These are phyloP conservation scores for Caenorhabditis sp. DNA, from an alignment of 2,888 invertebrate species.

Conservation along the genomic window DNA sequence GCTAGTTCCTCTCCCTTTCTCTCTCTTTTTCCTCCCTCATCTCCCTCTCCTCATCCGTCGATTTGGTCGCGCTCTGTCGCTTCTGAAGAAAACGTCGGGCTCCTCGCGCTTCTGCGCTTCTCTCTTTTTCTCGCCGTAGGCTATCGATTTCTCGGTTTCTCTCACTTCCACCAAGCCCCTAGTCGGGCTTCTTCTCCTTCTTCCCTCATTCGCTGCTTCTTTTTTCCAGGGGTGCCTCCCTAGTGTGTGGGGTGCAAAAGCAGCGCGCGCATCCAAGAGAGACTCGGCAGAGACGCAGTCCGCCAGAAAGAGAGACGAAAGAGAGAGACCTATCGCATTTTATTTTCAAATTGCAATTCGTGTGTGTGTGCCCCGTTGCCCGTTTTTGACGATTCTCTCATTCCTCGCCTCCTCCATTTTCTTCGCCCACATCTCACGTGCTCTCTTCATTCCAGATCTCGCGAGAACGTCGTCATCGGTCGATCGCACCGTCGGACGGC, in stretches of 20 bases:
- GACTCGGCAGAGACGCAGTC: constrained; percentile 28
- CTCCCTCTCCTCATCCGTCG: constrained; percentile 28
- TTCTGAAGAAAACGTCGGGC: constrained; percentile 43
- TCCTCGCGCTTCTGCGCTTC: constrained; percentile 20
- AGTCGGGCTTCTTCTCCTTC: constrained; percentile 45
- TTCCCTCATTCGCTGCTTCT: constrained; percentile 42
- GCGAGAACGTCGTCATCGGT: constrained; percentile 5
- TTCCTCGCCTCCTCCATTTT: constrained; percentile 3
- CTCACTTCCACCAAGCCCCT: constrained; percentile 34
- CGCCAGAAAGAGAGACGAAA: constrained; percentile 31
- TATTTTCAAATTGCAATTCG: constrained; percentile 52
- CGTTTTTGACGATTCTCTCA: constrained; percentile 15
- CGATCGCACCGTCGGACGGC: constrained; percentile 47
- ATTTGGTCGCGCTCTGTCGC: constrained; percentile 47
- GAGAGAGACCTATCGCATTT: constrained; percentile 48
- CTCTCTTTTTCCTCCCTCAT: not conserved
- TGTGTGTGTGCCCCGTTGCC: constrained; percentile 21
- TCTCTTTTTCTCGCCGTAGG: constrained; percentile 49
- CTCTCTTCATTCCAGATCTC: not conserved
- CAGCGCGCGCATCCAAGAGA: constrained; percentile 49
- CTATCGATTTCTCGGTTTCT: constrained; percentile 63
- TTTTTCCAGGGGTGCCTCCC: constrained; percentile 29
- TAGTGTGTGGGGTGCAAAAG: constrained; percentile 39
- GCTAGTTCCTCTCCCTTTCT: not conserved
- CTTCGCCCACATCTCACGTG: constrained; percentile 8